Evolutionary conservation across 1,140 invertebrate species (phyloP), one percentile per base, ranked within the genome.

Genomic region (Cheumatopsyche charites): DNA sequence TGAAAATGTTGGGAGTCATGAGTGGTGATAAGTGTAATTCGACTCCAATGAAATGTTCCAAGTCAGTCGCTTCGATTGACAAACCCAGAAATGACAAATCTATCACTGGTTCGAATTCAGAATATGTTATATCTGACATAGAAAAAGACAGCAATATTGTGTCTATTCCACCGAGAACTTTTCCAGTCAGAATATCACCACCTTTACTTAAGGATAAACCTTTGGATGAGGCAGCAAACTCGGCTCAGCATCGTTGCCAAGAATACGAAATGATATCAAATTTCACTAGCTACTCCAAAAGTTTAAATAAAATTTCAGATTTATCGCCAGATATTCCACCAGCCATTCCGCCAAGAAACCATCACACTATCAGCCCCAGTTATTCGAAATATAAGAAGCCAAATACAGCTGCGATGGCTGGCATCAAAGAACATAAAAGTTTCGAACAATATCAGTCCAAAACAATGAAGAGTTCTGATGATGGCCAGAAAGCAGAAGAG

Each of bases 231-330:
- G 21, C 41, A 23, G 55, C 71, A 11, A 65, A 75, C 36, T 66
- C 61, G 17, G 25, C 71, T 0, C 70, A 70, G 13, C 47, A 49
- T 17, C 67, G 80, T 36, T 84, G 82, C 66, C 78, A 77, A 29
- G 83, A 84, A 74, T 83, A 84, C 74, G 82, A 84, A 68, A 77
- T 84, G 19, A 82, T 84, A 82, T 77, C 80, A 1, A 78, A 84
- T 75, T 84, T 84, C 63, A 80, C 77, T 74, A 82, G 79, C 43
- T 78, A 77, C 68, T 77, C 80, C 36, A 78, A 79, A n/a, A 65
- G 45, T 29, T 11, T 9, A 5, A 29, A n/a, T 49, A 36, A 23
- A 11, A 7, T 19, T 0, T 23, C 4, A 9, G 52, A 26, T 23
- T 45, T 15, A 5, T 29, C 73, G 41, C 78, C 80, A 29, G 80